Percentiles rank a stretch among this genome's conserved stretches.
These are phyloP conservation scores for Pheosia gnoma DNA, from an alignment of 2,888 invertebrate species.

Conservation along the genomic window DNA sequence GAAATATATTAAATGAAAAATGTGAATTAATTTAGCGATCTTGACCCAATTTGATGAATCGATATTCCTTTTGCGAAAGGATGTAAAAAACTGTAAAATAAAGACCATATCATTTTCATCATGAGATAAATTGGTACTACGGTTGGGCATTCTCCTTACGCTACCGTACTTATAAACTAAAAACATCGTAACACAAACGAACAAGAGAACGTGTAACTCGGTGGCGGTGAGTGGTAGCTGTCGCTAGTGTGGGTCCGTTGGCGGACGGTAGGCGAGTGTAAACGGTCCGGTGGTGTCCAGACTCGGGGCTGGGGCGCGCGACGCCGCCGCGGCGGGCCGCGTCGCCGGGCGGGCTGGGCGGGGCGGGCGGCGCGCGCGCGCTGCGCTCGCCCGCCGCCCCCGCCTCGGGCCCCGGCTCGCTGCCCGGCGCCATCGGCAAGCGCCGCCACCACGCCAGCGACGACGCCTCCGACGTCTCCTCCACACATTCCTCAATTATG, in stretches of 20 bases:
- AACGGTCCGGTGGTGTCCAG: constrained; percentile 81
- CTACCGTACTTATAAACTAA: neutral
- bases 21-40: too few species aligned
- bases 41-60: too few species aligned
- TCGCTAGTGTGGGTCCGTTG: neutral
- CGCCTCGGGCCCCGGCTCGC: constrained; percentile 90
- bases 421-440: constrained; percentile 94
- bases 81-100: too few species aligned
- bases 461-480: constrained; percentile 94
- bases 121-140: too few species aligned
- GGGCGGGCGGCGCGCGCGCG: constrained; percentile 87
- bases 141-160: too few species aligned
- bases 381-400: constrained; percentile 88
- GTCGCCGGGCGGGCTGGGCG: constrained; percentile 80
- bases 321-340: constrained; percentile 94
- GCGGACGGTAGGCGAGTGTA: constrained; percentile 11
- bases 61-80: too few species aligned
- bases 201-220: neutral
- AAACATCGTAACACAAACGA: neutral
- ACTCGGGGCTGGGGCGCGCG: constrained; percentile 93
- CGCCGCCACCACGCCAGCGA: constrained; percentile 88
- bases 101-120: too few species aligned
- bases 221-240: neutral
- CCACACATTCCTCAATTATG: constrained; percentile 93
- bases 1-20: too few species aligned